phyloP scores from a whole-genome alignment of 2,113 vertebrate genomes.

The Aegotheles bennettii region DNA sequence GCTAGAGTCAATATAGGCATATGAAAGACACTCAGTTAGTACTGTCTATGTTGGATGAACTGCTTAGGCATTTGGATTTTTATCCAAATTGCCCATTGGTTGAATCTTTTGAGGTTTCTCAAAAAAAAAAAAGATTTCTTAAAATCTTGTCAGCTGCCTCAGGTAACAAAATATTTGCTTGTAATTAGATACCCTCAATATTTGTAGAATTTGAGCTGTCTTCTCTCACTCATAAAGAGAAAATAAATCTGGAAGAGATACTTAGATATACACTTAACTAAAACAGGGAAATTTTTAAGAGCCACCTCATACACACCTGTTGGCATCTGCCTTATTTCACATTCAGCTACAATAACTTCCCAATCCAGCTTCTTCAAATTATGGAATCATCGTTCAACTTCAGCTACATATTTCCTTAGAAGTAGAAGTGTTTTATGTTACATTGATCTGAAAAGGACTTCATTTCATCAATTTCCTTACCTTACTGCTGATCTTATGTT shows the following conservation, averaged over 20 bases:
- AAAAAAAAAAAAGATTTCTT: too few relatives aligned
- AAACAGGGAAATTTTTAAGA: neutral
- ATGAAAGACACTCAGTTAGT: neutral
- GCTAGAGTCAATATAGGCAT: slow-evolving; percentile 9
- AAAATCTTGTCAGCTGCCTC: neutral
- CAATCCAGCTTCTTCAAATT: neutral
- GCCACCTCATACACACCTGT: neutral
- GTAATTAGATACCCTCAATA: neutral
- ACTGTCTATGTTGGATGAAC: neutral
- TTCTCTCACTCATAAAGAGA: neutral
- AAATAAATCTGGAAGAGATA: neutral
- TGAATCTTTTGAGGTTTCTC: neutral
- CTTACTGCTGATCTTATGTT: neutral
- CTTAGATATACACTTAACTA: neutral
- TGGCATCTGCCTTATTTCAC: neutral
- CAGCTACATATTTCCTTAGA: neutral
- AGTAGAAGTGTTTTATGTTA: neutral
- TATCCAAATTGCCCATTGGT: neutral
- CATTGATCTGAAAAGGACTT: neutral
- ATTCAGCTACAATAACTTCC: neutral
- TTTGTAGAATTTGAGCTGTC: neutral
- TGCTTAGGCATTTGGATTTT: neutral
- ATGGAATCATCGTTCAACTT: neutral
- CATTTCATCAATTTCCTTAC: neutral
- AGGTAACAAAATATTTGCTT: neutral